Conservation (phyloP, 2,888 invertebrate species). For the Troides aeacus region DNA sequence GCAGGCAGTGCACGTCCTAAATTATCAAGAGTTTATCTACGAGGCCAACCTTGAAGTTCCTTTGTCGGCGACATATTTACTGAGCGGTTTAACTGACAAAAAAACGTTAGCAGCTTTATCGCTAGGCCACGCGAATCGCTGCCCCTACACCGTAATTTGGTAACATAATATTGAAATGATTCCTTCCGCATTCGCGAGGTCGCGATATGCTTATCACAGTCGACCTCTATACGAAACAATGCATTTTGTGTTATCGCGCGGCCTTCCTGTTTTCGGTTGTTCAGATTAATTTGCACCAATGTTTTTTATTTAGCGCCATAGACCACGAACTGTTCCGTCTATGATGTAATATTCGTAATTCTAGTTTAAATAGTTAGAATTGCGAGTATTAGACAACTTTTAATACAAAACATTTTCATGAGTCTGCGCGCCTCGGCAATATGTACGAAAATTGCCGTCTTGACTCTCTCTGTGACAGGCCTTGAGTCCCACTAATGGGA, state of each 20-base stretch:
- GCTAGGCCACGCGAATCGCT: constrained; percentile 32
- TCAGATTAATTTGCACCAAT: constrained; percentile 26
- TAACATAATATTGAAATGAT: constrained; percentile 51
- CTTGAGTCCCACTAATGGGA: too few species aligned
- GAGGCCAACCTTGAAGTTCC: constrained; percentile 74
- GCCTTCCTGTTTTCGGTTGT: constrained; percentile 53
- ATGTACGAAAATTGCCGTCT: too few species aligned
- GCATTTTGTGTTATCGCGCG: constrained; percentile 60
- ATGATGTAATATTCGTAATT: neutral
- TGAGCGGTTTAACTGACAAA: constrained; percentile 53
- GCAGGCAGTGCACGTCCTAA: constrained; percentile 58
- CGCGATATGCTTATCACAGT: constrained; percentile 61
- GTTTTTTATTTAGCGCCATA: constrained; percentile 1
- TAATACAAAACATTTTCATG: neutral
- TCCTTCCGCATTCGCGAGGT: constrained; percentile 71
- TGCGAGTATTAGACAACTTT: neutral
- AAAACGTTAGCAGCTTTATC: constrained; percentile 41
- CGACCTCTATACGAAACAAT: constrained; percentile 62
- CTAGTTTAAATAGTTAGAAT: neutral
- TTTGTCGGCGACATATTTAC: constrained; percentile 66
- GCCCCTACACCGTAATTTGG: constrained; percentile 48
- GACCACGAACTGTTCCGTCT: neutral
- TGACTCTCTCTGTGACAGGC: too few species aligned
- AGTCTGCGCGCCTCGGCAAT: too few species aligned
- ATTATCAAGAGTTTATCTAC: constrained; percentile 72